Evolutionary conservation across 2,888 invertebrate species (phyloP), one percentile per base, ranked within the genome.

Genomic region (Pseudococcus longispinus): DNA sequence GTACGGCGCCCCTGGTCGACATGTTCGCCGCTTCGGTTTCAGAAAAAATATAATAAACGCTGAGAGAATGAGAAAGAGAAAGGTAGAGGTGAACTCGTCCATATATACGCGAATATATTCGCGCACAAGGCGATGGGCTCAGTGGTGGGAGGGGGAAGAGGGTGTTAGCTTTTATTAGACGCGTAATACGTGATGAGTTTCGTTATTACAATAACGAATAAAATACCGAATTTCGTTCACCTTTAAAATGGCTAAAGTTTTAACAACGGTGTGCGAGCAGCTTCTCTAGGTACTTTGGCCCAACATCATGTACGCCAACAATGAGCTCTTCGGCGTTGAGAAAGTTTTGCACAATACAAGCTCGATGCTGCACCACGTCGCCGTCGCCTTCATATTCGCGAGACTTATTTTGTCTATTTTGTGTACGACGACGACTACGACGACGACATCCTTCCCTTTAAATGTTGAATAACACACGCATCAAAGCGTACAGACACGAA

Each of bases 161-260:
- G 18, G 32, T 18, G 70, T 70, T 70, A 29, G 70, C 29, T 70
- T 70, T 70, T 70, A 70, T 70, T 70, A 70, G 70, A 70, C 70
- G 29, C 70, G 70, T 70, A 70, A 70, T 70, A 70, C 70, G 70
- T 70, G 70, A 70, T 70, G 70, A 70, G 70, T 26, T 70, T 70
- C 70, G 70, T 70, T 70, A 70, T 70, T 70, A 70, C 70, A 70
- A 70, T 70, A 70, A 70, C 70, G 70, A 70, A 70, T 70, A 70
- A 70, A 70, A 70, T 70, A 70, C 70, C 70, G 70, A 70, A 70
- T 70, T 70, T 70, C 70, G 70, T 70, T 70, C 70, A 70, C 70
- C 70, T 70, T 77, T 80, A 80, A 80, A 80, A 80, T 80, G 77
- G 77, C 77, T 37, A 80, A 80, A 80, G 77, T 80, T 80, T 80